Base-by-base conservation (phyloP, 2,797 vertebrate genomes). In the Sebastolobus alascanus region DNA sequence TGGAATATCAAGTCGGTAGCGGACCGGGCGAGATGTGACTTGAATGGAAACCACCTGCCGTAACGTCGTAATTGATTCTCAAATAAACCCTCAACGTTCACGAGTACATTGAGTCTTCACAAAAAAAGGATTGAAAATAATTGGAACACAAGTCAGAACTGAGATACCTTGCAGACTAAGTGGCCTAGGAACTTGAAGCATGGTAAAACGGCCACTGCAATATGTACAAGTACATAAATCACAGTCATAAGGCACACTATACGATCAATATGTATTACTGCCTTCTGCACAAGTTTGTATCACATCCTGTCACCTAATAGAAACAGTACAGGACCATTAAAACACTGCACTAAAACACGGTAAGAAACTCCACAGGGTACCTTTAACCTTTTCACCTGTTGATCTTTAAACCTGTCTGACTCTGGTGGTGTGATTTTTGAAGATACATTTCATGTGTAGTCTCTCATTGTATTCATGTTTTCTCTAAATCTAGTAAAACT, bases 391-490 rank as follows among this genome's bases (percentile, higher is more conserved):
- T 25, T 80, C 33, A 73, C 38, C 29, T 77, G 52, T 10, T 59
- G 40, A 54, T 35, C 46, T 29, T 68, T 27, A 31, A 59, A 25
- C 52, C 64, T 80, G 79, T 63, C 60, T 78, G 75, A 73, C 85
- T 90, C 84, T 87, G 79, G 78, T 77, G 63, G 60, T 58, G 73
- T 60, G 74, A 77, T 29, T 43, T 43, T 43, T 64, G 20, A 71
- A 43, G 25, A 40, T 16, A 16, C 6, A 12, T 54, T 20, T 77
- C 6, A 7, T 31, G 6, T 60, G 14, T 52, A 50, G 40, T 74
- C 0, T 0, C 16, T 40, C 1, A 2, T 18, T 18, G 11, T 74
- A 4, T 76, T 20, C 5, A 4, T 54, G 60, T 72, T 82, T 74
- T 35, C 31, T 63, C 5, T 29, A 55, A 54, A 29, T 80, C 55